Conservation (phyloP, 2,113 vertebrate genomes). For the Phyllostomus discolor region DNA sequence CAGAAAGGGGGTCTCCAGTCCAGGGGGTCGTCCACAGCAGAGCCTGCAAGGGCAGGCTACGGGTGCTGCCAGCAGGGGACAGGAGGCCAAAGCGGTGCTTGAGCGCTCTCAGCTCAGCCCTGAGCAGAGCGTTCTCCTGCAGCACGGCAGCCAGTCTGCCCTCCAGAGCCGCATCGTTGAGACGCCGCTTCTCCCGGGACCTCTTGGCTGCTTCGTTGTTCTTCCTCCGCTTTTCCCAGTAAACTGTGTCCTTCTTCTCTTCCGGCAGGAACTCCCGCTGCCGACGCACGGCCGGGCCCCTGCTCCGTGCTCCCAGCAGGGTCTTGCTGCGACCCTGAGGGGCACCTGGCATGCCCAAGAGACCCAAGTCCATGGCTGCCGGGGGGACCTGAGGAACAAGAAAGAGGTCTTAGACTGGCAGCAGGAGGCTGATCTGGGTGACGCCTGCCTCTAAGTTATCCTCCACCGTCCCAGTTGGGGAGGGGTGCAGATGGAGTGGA, state of each 20-base stretch:
- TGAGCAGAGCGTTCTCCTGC: conserved; percentile 87
- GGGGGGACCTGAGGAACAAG: conserved; percentile 15
- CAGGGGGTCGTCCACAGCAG: conserved; percentile 64
- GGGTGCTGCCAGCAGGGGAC: conserved; percentile 36
- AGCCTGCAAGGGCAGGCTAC: conserved; percentile 48
- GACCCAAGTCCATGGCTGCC: conserved; percentile 57
- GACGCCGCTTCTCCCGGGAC: conserved; percentile 89
- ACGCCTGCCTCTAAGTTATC: neutral
- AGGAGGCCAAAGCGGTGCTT: conserved; percentile 84
- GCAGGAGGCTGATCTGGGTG: neutral
- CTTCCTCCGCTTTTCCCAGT: conserved; percentile 94
- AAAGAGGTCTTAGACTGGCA: neutral
- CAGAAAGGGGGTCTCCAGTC: neutral
- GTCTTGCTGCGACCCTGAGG: neutral
- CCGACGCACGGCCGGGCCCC: conserved; percentile 66
- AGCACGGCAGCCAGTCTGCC: conserved; percentile 81
- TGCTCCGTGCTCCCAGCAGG: neutral
- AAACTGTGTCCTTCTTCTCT: conserved; percentile 89
- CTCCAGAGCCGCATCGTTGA: conserved; percentile 88
- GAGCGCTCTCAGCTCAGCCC: conserved; percentile 85
- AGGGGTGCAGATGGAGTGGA: neutral
- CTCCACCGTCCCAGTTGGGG: no score
- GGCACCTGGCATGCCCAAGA: rapidly evolving
- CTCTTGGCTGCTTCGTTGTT: conserved; percentile 93
- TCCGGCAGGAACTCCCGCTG: conserved; percentile 91